Evolutionary conservation across 2,888 invertebrate species (phyloP), one percentile per base, ranked within the genome.

Genomic region (Eurytoma adleriae): DNA sequence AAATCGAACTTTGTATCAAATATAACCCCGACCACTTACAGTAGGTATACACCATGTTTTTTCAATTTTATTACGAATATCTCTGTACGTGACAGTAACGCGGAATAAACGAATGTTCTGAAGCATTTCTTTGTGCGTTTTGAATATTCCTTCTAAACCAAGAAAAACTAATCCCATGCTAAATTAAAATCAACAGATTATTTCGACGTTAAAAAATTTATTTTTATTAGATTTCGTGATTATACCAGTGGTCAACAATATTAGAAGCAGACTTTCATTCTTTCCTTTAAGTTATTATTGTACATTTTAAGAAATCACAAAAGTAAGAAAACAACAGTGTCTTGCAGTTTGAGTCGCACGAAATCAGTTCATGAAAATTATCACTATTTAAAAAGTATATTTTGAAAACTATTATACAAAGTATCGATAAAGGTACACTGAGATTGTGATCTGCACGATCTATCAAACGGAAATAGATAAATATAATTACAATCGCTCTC

Each of bases 31-130:
- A 83, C 79, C 83, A 84, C 48, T 40, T 10, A 40, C 40, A 40
- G 76, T 83, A 84, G 80, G 18, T 67, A 75, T 80, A 84, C 78
- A 83, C 80, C 81, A 75, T 82, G 80, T 83, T 85, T 84, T 83
- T 84, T 85, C 80, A 83, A 85, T 84, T 85, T 84, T 85, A 83
- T 84, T 85, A 85, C 84, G 81, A 82, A 80, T 83, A 82, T 85
- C 82, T 85, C 83, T 84, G 83, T 84, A 85, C 82, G 82, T 82
- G 77, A 81, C 82, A 83, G 83, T 84, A 84, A 80, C 78, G 73
- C 81, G 82, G 75, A 85, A 85, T 85, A 84, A 85, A 84, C 67
- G 77, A 75, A 82, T 83, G 83, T 85, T 84, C 82, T 82, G 80
- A 78, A 84, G 52, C 64, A 74, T 56, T 79, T 67, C 30, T 54